Percentiles rank a stretch among this genome's conserved stretches.
These are phyloP conservation scores for Amazona guildingii DNA, from an alignment of 2,113 vertebrate species.

Conservation along the genomic window DNA sequence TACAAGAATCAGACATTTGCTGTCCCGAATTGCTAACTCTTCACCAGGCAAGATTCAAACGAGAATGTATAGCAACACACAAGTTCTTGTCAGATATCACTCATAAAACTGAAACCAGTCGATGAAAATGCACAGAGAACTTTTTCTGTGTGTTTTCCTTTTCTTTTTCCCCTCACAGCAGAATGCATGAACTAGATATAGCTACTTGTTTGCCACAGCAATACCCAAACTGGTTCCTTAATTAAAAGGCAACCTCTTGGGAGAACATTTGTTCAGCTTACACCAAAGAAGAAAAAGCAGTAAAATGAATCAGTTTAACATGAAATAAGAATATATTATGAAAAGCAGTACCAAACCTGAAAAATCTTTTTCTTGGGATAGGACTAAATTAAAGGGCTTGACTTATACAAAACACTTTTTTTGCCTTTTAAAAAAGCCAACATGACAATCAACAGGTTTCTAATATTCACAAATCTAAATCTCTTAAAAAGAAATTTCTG, in stretches of 20 bases:
- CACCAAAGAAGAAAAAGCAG: not conserved
- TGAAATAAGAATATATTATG: conserved; percentile 28
- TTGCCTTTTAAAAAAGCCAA: not conserved
- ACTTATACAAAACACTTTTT: not conserved
- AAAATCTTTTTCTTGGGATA: not conserved
- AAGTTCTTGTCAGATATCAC: not conserved
- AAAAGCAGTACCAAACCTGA: conserved; percentile 19
- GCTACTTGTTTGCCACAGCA: conserved; percentile 7
- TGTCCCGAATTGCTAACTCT: not conserved
- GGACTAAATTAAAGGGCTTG: not conserved
- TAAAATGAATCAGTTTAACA: not conserved
- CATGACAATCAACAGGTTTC: not conserved
- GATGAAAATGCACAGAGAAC: not conserved
- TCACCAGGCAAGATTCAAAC: not conserved
- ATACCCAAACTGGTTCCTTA: conserved; percentile 39
- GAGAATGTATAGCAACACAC: not conserved
- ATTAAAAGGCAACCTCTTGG: conserved; percentile 33
- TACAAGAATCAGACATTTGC: not conserved
- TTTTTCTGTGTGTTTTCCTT: not conserved
- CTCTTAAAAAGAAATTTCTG: not conserved
- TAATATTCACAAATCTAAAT: not conserved
- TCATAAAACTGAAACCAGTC: not conserved
- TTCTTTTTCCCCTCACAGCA: not conserved
- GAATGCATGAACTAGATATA: not conserved
- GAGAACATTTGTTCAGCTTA: conserved; percentile 1